A percentile compares a stretch with the other conserved stretches of the same genome.
Conservation (phyloP, 1,140 invertebrate genomes). For the Hycleus phaleratus region DNA sequence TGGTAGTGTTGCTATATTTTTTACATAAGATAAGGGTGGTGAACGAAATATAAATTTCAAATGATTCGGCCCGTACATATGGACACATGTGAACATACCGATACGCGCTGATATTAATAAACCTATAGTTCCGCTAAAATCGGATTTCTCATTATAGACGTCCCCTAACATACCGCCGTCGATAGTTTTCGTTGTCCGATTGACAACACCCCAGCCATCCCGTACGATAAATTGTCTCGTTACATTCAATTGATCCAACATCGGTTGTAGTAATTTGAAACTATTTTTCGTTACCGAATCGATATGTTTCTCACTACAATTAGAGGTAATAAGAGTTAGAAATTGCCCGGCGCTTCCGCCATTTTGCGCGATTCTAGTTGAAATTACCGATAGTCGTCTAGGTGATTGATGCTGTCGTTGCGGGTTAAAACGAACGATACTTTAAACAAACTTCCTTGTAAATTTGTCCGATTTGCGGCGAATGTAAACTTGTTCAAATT, state of each 20-base stretch:
- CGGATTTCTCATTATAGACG: not conserved
- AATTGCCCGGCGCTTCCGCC: too few relatives aligned
- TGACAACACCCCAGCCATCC: slow-evolving; percentile 45
- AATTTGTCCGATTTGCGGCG: not conserved
- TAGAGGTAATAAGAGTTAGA: too few relatives aligned
- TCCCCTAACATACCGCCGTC: slow-evolving; percentile 51
- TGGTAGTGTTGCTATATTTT: too few relatives aligned
- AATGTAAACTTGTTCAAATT: not conserved
- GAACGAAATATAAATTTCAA: too few relatives aligned
- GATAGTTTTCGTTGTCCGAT: slow-evolving; percentile 18
- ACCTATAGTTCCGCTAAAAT: not conserved
- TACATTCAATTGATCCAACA: slow-evolving; percentile 47
- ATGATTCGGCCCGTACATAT: too few relatives aligned
- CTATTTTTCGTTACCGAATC: slow-evolving; percentile 51
- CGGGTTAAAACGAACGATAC: not conserved
- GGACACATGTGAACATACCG: too few relatives aligned
- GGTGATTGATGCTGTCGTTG: not conserved
- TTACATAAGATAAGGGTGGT: too few relatives aligned
- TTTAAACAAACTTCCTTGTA: not conserved
- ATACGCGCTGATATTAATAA: too few relatives aligned
- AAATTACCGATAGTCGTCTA: not conserved
- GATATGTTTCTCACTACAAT: slow-evolving; percentile 44
- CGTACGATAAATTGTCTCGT: slow-evolving; percentile 41
- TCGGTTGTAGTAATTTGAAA: slow-evolving; percentile 44
- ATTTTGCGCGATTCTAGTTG: too few relatives aligned